These are phyloP conservation scores for Dendrocincla tyrannina DNA, from an alignment of 2,797 vertebrate species.

Conservation along the genomic window DNA sequence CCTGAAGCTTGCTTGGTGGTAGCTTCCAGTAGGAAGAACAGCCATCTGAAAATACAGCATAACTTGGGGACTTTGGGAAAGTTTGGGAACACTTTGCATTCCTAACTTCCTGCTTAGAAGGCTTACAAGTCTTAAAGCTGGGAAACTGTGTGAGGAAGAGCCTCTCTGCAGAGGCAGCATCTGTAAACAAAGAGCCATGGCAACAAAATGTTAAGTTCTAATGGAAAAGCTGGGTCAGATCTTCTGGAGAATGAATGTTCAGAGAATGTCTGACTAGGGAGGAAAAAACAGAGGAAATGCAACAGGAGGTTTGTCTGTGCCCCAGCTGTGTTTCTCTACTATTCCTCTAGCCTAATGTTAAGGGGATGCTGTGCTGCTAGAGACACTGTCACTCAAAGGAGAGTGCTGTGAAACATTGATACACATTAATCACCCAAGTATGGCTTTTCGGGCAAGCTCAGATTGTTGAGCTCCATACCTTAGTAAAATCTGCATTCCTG, in stretches of 20 bases:
- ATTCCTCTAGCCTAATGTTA: neutral
- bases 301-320: neutral
- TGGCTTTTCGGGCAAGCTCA: neutral
- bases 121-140: neutral
- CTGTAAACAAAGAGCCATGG: neutral
- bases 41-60: neutral
- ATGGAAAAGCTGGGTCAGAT: neutral
- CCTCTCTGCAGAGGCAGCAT: neutral
- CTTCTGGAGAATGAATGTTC: neutral
- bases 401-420: neutral
- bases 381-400: neutral
- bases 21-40: neutral
- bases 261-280: neutral
- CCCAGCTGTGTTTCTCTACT: neutral
- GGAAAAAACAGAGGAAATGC: neutral
- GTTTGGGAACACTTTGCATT: neutral
- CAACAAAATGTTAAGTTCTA: neutral
- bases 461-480: neutral
- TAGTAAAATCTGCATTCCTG: neutral
- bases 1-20: neutral
- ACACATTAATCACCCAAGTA: neutral
- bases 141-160: neutral
- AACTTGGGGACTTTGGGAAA: neutral
- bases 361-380: neutral
- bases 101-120: neutral